These are phyloP conservation scores for Phymanthus crucifer DNA, from an alignment of 92 coral and sea anemone species.

Conservation along the genomic window DNA sequence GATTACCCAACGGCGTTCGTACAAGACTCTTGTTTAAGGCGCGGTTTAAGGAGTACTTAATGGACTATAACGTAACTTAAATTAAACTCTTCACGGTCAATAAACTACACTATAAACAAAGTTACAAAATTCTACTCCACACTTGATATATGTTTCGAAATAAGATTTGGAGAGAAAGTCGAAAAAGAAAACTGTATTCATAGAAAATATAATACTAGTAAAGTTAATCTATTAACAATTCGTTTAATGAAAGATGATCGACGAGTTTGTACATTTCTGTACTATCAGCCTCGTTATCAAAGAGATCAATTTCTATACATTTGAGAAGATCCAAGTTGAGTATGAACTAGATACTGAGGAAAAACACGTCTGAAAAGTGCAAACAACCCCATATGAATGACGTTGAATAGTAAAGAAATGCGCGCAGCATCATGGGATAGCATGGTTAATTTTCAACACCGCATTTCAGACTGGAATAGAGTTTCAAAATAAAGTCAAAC, in stretches of 20 bases:
- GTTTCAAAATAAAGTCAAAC: no score
- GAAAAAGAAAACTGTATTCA: not conserved
- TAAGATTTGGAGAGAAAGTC: not conserved
- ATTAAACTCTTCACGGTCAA: not conserved
- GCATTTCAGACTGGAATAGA: no score
- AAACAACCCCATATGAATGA: not conserved
- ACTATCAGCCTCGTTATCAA: not conserved
- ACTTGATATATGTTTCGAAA: not conserved
- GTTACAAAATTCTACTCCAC: not conserved
- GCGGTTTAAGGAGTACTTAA: not conserved
- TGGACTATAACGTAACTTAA: not conserved
- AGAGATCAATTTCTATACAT: not conserved
- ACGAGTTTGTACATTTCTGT: not conserved
- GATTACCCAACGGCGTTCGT: not conserved
- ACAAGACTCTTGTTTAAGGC: not conserved
- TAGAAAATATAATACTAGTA: not conserved
- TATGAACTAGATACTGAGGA: not conserved
- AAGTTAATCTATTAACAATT: not conserved
- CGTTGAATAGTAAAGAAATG: no score
- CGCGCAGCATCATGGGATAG: no score
- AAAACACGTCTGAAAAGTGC: not conserved
- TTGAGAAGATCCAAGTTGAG: not conserved
- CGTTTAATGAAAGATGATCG: not conserved
- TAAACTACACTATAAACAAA: not conserved
- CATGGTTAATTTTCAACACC: no score